These are phyloP conservation scores for Drosophila pseudotakahashii DNA, from an alignment of 2,888 invertebrate species.

Conservation along the genomic window DNA sequence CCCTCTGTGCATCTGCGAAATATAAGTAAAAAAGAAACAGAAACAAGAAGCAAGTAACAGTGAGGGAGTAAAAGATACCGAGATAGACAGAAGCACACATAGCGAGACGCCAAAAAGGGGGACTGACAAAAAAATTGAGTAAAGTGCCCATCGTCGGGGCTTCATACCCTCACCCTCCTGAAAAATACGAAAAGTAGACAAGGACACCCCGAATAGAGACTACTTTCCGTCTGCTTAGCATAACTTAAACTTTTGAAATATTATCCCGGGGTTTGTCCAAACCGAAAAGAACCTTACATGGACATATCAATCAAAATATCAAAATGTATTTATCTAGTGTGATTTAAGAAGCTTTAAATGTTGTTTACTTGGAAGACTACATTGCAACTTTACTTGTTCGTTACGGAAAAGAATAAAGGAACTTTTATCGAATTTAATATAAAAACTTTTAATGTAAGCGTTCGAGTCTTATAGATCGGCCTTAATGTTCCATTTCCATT, in stretches of 20 bases:
- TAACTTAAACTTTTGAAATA: constrained; percentile 38
- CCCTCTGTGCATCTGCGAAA: constrained; percentile 12
- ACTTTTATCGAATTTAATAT: too few relatives aligned
- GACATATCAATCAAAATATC: constrained; percentile 17
- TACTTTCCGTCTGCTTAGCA: constrained; percentile 36
- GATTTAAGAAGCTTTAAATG: background rate
- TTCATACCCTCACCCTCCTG: background rate
- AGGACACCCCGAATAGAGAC: constrained; percentile 9
- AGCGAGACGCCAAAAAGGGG: constrained; percentile 9
- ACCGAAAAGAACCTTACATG: constrained; percentile 3
- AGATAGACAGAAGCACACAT: constrained; percentile 11
- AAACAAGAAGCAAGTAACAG: constrained; percentile 26
- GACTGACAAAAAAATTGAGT: constrained; percentile 32
- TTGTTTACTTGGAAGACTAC: background rate
- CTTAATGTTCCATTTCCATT: background rate
- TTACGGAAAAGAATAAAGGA: too few relatives aligned
- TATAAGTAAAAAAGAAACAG: constrained; percentile 18
- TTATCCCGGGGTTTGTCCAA: constrained; percentile 28
- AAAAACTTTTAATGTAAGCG: too few relatives aligned
- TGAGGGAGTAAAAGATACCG: constrained; percentile 11
- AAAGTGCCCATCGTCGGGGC: constrained; percentile 26
- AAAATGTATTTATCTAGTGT: background rate
- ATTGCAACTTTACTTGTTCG: background rate
- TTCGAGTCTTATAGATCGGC: background rate
- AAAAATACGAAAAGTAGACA: background rate